A percentile compares a stretch with the other conserved stretches of the same genome.
Conservation (phyloP, 2,797 vertebrate species). For the Crax fasciolata region DNA sequence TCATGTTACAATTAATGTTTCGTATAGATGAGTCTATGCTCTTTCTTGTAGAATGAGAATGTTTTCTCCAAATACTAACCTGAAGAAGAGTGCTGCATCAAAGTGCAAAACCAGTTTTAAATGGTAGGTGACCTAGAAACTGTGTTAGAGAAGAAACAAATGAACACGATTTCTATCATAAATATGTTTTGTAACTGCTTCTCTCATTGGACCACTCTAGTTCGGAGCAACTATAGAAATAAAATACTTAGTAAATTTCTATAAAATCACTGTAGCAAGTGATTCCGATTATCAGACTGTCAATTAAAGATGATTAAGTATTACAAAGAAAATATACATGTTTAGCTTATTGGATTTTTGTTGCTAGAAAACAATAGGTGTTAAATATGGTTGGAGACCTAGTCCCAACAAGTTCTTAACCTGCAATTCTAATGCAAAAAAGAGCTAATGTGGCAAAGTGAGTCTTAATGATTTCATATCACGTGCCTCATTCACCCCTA, state of each 20-base stretch:
- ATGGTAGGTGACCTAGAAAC: constrained; percentile 71
- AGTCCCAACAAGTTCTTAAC: not conserved
- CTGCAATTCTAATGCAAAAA: not conserved
- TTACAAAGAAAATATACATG: not conserved
- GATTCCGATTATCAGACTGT: not conserved
- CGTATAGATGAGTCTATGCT: not conserved
- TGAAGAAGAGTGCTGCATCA: constrained; percentile 72
- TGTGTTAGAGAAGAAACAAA: not conserved
- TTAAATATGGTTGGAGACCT: not conserved
- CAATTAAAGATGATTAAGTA: not conserved
- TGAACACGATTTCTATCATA: not conserved
- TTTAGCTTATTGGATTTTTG: not conserved
- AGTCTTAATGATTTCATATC: not conserved
- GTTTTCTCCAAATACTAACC: constrained; percentile 88
- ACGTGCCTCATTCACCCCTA: not conserved
- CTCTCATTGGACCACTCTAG: not conserved
- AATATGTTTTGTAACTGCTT: not conserved
- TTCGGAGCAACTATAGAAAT: not conserved
- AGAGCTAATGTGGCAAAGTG: not conserved
- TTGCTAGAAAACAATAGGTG: not conserved
- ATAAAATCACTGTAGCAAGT: not conserved
- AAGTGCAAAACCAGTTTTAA: constrained; percentile 72
- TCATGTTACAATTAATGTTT: not conserved
- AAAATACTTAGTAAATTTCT: not conserved
- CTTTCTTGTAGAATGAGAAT: constrained; percentile 81